Evolutionary conservation across 2,888 invertebrate genomes (phyloP).

Genomic region (Eupithecia pulchellata): DNA sequence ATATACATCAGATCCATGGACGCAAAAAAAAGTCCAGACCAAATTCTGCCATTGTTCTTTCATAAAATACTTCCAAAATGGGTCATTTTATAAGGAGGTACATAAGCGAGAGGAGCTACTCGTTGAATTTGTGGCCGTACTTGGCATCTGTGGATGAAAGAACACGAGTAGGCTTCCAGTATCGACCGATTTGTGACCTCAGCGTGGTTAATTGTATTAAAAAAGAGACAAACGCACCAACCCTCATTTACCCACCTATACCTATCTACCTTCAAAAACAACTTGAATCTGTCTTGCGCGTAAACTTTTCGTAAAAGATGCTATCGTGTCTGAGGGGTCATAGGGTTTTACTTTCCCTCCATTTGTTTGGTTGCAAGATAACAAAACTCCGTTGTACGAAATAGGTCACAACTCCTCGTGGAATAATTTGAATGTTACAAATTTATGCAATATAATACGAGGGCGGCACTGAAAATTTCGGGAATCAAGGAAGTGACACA

Average conservation of each 20-base stretch:
- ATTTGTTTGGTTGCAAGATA: conserved; percentile 9
- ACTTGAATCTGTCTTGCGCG: conserved; percentile 21
- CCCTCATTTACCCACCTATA: neutral
- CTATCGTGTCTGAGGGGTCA: conserved; percentile 23
- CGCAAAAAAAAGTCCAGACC: too few relatives aligned
- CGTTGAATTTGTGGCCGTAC: neutral
- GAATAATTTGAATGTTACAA: conserved; percentile 2
- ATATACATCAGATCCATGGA: too few relatives aligned
- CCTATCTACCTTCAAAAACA: conserved; percentile 17
- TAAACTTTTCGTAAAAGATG: conserved; percentile 29
- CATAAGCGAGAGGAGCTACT: neutral
- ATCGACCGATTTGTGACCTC: neutral
- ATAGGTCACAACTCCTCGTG: conserved; percentile 14
- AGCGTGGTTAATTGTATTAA: neutral
- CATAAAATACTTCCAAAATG: neutral
- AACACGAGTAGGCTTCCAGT: neutral
- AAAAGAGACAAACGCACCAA: neutral
- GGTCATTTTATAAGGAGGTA: neutral
- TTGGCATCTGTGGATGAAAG: neutral
- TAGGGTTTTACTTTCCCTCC: conserved; percentile 17
- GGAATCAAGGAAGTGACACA: too few relatives aligned
- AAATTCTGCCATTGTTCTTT: too few relatives aligned
- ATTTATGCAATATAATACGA: too few relatives aligned
- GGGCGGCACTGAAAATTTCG: too few relatives aligned
- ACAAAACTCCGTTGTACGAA: conserved; percentile 8